A percentile compares a stretch with the other conserved stretches of the same genome.
phyloP scores from a whole-genome alignment of 2,888 invertebrate species.

The Clistopyga incitator region DNA sequence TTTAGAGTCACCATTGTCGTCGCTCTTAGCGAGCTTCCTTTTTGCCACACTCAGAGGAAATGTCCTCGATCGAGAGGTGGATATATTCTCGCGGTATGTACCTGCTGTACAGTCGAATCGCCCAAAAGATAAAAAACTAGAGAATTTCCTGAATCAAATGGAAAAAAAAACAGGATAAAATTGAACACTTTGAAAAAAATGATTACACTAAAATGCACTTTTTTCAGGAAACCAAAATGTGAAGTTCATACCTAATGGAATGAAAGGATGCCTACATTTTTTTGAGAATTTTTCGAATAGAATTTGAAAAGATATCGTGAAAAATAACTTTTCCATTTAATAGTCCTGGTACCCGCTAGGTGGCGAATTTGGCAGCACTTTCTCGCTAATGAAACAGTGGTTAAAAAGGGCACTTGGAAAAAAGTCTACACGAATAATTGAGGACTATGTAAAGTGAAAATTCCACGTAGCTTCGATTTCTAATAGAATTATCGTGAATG shows the following conservation, averaged over 20 bases:
- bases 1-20: background rate
- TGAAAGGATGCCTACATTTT: no score
- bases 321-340: no score
- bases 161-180: no score
- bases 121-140: background rate
- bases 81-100: background rate
- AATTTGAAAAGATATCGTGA: no score
- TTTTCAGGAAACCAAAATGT: no score
- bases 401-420: background rate
- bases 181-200: no score
- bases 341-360: background rate
- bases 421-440: background rate
- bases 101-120: background rate
- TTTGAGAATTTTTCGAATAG: background rate
- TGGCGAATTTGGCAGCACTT: background rate
- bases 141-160: background rate
- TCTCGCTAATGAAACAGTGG: background rate
- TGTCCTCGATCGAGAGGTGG: background rate
- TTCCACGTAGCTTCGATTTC: no score
- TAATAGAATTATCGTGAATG: no score
- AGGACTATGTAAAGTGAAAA: background rate
- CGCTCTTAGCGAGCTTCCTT: background rate
- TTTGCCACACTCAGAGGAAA: background rate
- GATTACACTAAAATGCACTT: no score
- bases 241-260: no score